phyloP scores from a whole-genome alignment of 2,797 vertebrate species.

The Typhlichthys eigenmanni region DNA sequence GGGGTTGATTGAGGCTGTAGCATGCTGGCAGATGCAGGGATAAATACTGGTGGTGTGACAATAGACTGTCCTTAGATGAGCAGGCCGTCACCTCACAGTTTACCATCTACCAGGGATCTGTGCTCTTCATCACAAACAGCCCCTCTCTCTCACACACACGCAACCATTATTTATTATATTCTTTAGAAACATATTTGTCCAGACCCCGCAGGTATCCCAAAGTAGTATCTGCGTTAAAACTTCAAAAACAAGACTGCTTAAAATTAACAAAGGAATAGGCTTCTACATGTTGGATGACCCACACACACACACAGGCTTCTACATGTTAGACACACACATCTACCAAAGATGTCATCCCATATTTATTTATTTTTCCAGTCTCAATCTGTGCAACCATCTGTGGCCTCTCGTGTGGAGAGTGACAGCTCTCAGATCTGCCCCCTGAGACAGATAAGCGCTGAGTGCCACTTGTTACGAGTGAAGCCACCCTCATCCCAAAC shows the following conservation, averaged over 20 bases:
- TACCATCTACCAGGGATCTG: conserved; percentile 34
- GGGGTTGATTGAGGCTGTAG: conserved; percentile 60
- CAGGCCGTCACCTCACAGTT: conserved; percentile 46
- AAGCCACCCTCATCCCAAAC: conserved; percentile 75
- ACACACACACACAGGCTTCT: background rate
- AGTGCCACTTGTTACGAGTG: conserved; percentile 76
- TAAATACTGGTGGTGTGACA: conserved; percentile 61
- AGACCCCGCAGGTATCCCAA: background rate
- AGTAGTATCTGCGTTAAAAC: no score
- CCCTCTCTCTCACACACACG: background rate
- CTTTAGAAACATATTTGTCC: background rate
- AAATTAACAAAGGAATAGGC: background rate
- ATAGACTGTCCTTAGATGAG: conserved; percentile 36
- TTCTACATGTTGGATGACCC: background rate
- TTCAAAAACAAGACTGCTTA: background rate
- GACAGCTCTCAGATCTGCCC: conserved; percentile 53
- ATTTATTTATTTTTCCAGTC: background rate
- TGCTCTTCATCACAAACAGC: background rate
- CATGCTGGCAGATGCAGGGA: conserved; percentile 42
- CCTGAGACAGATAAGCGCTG: conserved; percentile 71
- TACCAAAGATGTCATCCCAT: conserved; percentile 1
- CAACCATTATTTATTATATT: no score
- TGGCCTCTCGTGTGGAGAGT: conserved; percentile 41
- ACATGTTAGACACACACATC: background rate
- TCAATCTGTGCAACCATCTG: conserved; percentile 42